Evolutionary conservation across 35 echinoderm and acorn worm genomes (phyloP), one percentile per base, ranked within the genome.

Genomic region (Patiria miniata): DNA sequence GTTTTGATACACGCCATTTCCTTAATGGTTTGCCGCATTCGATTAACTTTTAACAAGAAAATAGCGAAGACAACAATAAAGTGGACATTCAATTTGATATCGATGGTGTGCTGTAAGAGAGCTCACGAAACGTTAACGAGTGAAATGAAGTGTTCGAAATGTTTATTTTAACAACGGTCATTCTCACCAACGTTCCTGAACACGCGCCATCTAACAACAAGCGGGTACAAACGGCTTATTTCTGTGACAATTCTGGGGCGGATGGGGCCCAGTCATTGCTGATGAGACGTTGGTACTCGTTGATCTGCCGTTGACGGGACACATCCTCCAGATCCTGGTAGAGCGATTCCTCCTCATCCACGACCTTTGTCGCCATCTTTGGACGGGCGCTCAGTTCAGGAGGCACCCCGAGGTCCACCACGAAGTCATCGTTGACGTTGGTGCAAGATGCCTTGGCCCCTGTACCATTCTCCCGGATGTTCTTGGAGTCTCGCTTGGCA

Each of bases 241-340:
- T 47, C 12, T 12, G 12, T 6, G 4, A 47, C 42, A 12, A 12
- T 47, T 47, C 42, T 12, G 42, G 58, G 14, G 65, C 0, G 15
- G 65, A 23, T 14, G 65, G 65, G 9, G 34, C 34, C 65, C 65
- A 73, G 65, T 23, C 65, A 73, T 73, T 73, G 65, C 26, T 73
- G 15, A 73, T 73, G 21, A 73, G 22, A 32, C 65, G 65, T 30
- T 73, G 65, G 65, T 73, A 73, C 65, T 73, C 65, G 8, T 73
- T 73, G 29, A 16, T 73, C 65, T 73, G 65, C 34, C 65, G 65
- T 23, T 73, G 65, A 73, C 65, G 65, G 29, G 65, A 36, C 26
- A 73, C 65, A 9, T 73, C 65, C 7, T 73, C 65, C 65, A 73
- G 26, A 73, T 73, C 65, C 65, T 73, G 65, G 65, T 73, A 73